A percentile compares a stretch with the other conserved stretches of the same genome.
Conservation (phyloP, 2,888 invertebrate genomes). For the Hydrotaea cyrtoneurina region DNA sequence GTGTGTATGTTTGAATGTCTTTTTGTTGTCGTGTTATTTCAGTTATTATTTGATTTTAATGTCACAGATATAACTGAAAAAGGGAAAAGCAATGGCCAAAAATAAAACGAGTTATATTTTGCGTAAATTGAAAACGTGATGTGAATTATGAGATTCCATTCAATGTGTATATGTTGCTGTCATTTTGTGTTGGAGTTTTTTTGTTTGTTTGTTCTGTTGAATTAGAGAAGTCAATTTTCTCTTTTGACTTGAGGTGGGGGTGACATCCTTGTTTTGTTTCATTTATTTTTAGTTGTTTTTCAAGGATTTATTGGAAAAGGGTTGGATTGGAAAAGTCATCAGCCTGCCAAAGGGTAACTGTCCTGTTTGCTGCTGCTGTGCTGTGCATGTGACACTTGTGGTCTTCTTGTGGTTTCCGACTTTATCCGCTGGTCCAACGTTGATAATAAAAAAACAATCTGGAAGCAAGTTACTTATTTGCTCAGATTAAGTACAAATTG, state of each 20-base stretch:
- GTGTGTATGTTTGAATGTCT: background rate
- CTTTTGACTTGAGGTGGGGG: background rate
- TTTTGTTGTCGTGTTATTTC: background rate
- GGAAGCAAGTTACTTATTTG: too few species aligned
- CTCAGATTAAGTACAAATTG: too few species aligned
- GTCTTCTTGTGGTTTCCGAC: background rate
- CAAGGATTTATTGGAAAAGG: background rate
- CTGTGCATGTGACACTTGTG: background rate
- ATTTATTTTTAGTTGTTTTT: background rate
- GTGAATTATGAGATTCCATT: constrained; percentile 49
- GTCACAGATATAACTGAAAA: background rate
- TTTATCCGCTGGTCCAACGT: too few species aligned
- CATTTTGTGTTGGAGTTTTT: background rate
- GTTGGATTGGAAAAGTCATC: background rate
- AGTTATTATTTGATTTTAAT: background rate
- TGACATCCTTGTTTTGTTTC: background rate
- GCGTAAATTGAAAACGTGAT: constrained; percentile 66
- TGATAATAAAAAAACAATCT: too few species aligned
- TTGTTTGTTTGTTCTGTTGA: background rate
- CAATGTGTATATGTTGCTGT: too few species aligned
- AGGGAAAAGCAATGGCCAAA: background rate
- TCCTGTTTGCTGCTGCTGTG: too few species aligned
- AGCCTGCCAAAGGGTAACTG: background rate
- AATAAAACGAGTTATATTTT: background rate
- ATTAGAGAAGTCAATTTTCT: background rate